phyloP scores from a whole-genome alignment of 2,113 vertebrate genomes.

The Sebastes schlegelii region DNA sequence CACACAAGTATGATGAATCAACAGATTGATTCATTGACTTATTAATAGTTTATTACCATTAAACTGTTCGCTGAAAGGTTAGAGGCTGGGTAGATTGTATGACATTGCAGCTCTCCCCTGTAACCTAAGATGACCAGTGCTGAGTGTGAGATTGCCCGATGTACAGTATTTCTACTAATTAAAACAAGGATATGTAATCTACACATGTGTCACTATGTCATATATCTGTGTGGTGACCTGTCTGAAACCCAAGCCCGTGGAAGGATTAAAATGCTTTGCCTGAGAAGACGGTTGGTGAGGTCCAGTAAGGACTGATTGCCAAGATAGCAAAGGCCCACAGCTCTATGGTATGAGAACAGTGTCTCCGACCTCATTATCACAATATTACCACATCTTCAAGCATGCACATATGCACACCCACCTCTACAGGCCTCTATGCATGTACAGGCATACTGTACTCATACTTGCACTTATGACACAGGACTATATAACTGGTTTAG shows the following conservation, averaged over 20 bases:
- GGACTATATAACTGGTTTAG: background rate
- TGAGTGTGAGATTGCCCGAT: slow-evolving; percentile 58
- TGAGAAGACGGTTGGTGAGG: slow-evolving; percentile 69
- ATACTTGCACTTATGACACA: background rate
- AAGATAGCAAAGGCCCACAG: slow-evolving; percentile 70
- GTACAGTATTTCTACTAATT: slow-evolving; percentile 78
- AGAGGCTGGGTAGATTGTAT: slow-evolving; percentile 58
- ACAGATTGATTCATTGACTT: slow-evolving; percentile 65
- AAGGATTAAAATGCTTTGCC: slow-evolving; percentile 83
- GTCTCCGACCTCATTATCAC: slow-evolving; percentile 81
- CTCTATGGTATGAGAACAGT: slow-evolving; percentile 74
- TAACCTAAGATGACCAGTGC: slow-evolving; percentile 66
- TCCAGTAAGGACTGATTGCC: slow-evolving; percentile 61
- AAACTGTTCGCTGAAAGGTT: slow-evolving; percentile 59
- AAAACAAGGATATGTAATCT: slow-evolving; percentile 82
- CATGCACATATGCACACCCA: slow-evolving; percentile 35
- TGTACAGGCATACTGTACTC: background rate
- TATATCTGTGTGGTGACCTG: slow-evolving; percentile 79
- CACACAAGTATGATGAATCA: slow-evolving; percentile 61
- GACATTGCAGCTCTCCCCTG: slow-evolving; percentile 63
- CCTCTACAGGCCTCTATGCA: slow-evolving; percentile 5
- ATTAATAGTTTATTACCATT: slow-evolving; percentile 74
- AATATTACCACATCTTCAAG: slow-evolving; percentile 68
- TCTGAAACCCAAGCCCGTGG: slow-evolving; percentile 77
- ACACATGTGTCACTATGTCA: slow-evolving; percentile 78